Evolutionary conservation across 2,797 vertebrate genomes (phyloP).

Genomic region (Lepus townsendii): DNA sequence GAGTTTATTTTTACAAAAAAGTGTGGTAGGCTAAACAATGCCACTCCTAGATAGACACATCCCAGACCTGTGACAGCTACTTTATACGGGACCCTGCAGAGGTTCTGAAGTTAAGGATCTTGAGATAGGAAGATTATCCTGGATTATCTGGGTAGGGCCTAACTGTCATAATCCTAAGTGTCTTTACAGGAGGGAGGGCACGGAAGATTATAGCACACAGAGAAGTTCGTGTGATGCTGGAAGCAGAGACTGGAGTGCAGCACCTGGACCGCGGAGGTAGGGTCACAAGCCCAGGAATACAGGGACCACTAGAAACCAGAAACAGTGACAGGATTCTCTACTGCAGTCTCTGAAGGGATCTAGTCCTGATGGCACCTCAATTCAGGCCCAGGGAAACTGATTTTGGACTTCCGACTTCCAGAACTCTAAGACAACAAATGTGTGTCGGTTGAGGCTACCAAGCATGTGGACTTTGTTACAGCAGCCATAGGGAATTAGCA

Average conservation of each 20-base stretch:
- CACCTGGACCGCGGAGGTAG: neutral
- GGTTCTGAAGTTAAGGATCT: neutral
- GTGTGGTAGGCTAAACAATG: neutral
- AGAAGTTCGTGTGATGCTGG: neutral
- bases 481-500: neutral
- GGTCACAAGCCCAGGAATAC: neutral
- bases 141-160: neutral
- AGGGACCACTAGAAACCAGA: neutral
- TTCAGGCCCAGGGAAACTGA: neutral
- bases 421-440: neutral
- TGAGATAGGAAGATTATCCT: neutral
- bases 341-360: neutral
- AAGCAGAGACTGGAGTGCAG: neutral
- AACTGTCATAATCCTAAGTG: neutral
- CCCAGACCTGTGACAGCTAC: neutral
- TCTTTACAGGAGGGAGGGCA: neutral
- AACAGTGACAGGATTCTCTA: neutral
- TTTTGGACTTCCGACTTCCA: conserved; percentile 20
- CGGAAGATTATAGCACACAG: neutral
- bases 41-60: neutral
- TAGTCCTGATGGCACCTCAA: neutral
- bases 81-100: neutral
- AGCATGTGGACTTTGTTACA: neutral
- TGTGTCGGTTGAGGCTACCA: neutral
- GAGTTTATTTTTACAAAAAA: conserved; percentile 40